Evolutionary conservation across 2,797 vertebrate species (phyloP).

Genomic region (Mormyrops attenuatus): DNA sequence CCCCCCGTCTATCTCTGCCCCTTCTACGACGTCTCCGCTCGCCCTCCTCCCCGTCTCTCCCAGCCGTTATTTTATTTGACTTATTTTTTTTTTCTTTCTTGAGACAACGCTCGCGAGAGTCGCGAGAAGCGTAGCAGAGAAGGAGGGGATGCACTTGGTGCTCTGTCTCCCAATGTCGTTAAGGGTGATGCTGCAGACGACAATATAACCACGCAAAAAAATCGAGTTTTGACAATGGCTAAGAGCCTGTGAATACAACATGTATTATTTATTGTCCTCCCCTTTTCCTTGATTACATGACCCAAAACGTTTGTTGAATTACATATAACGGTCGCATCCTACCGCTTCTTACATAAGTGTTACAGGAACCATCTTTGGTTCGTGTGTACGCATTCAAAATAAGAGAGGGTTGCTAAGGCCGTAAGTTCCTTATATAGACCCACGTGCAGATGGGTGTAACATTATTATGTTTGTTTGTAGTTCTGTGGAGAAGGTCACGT

Average conservation of each 20-base stretch:
- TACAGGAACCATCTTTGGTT: background rate
- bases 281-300: background rate
- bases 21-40: constrained; percentile 18
- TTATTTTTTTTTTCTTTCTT: constrained; percentile 25
- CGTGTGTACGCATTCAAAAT: background rate
- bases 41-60: constrained; percentile 35
- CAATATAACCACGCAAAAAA: background rate
- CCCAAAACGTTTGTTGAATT: background rate
- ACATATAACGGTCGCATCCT: background rate
- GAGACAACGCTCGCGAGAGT: constrained; percentile 62
- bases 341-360: background rate
- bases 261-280: background rate
- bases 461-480: background rate
- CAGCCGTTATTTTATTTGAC: background rate
- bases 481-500: background rate
- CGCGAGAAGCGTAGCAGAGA: background rate
- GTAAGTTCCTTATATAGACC: background rate
- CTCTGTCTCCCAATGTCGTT: background rate
- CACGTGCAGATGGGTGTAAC: background rate
- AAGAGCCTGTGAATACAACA: background rate
- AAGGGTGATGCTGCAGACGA: background rate
- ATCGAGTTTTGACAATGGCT: background rate
- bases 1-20: constrained; percentile 34
- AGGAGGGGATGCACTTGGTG: background rate
- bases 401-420: background rate